These are phyloP conservation scores for Ichneumon xanthorius DNA, from an alignment of 2,888 invertebrate genomes.

Conservation along the genomic window DNA sequence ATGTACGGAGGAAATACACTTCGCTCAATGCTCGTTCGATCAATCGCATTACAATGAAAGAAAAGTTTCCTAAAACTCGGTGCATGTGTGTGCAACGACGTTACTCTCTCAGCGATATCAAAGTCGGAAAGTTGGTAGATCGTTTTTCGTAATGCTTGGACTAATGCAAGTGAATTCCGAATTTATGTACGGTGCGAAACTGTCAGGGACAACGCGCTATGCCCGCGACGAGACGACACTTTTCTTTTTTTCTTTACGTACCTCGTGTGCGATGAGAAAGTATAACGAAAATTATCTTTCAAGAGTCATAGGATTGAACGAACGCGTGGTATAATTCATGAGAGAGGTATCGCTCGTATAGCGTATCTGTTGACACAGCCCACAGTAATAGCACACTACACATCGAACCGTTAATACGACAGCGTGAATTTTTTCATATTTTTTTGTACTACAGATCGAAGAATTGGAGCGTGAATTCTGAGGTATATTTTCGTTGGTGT, in stretches of 20 bases:
- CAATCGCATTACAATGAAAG: conserved; percentile 30
- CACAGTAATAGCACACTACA: conserved; percentile 59
- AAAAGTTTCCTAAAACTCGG: conserved; percentile 16
- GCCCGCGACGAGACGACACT: conserved; percentile 11
- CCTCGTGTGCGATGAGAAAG: conserved; percentile 17
- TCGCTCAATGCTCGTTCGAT: conserved; percentile 17
- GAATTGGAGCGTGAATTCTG: conserved; percentile 51
- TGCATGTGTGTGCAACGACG: not conserved
- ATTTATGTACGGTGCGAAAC: not conserved
- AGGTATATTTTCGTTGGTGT: conserved; percentile 32
- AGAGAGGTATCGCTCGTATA: conserved; percentile 30
- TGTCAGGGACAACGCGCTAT: not conserved
- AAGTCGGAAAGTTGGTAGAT: not conserved
- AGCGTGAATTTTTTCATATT: conserved; percentile 46
- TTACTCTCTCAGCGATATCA: not conserved
- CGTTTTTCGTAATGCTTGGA: not conserved
- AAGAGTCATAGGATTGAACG: not conserved
- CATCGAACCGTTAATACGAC: conserved; percentile 60
- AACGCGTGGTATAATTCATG: not conserved
- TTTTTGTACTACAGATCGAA: conserved; percentile 43
- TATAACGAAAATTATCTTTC: conserved; percentile 11
- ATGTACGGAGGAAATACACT: conserved; percentile 35
- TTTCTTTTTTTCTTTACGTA: conserved; percentile 17
- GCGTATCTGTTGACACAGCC: conserved; percentile 50
- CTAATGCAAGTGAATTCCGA: conserved; percentile 14